Percentiles rank a stretch among this genome's conserved stretches.
Evolutionary conservation across 2,797 vertebrate species (phyloP).

Genomic region (Limnodromus scolopaceus): DNA sequence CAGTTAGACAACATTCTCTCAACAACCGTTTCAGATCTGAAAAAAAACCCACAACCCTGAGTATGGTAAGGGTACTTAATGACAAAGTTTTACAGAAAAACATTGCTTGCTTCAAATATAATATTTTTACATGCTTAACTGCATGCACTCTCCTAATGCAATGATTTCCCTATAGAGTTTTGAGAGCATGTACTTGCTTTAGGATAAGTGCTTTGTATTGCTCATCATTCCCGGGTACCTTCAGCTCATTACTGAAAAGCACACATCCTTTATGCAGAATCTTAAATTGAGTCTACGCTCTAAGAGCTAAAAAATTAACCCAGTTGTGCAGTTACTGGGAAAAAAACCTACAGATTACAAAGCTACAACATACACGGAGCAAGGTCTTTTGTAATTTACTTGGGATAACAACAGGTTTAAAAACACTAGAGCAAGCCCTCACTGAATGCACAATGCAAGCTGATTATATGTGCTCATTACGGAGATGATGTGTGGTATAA

Average conservation of each 20-base stretch:
- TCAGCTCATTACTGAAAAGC: slow-evolving; percentile 20
- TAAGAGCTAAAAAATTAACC: slow-evolving; percentile 27
- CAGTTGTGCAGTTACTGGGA: slow-evolving; percentile 5
- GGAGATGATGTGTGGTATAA: not conserved
- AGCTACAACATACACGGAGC: not conserved
- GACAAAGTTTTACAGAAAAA: not conserved
- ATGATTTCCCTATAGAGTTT: slow-evolving; percentile 60
- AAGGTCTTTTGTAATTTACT: not conserved
- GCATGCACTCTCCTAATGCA: slow-evolving; percentile 39
- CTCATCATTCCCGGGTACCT: not conserved
- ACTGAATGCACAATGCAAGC: not conserved
- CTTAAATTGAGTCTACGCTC: not conserved
- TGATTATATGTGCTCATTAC: not conserved
- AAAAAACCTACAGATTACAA: not conserved
- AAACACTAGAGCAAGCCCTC: not conserved
- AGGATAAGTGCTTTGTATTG: slow-evolving; percentile 63
- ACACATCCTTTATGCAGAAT: slow-evolving; percentile 27
- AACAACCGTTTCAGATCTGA: slow-evolving; percentile 96
- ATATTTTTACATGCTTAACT: slow-evolving; percentile 31
- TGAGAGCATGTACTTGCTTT: slow-evolving; percentile 52
- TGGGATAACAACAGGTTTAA: not conserved
- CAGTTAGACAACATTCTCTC: slow-evolving; percentile 99
- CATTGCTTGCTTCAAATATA: not conserved
- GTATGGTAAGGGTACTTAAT: not conserved
- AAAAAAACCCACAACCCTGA: not conserved